Percentiles rank a stretch among this genome's conserved stretches.
phyloP scores from a whole-genome alignment of 2,888 invertebrate species.

The Germaria angustata region DNA sequence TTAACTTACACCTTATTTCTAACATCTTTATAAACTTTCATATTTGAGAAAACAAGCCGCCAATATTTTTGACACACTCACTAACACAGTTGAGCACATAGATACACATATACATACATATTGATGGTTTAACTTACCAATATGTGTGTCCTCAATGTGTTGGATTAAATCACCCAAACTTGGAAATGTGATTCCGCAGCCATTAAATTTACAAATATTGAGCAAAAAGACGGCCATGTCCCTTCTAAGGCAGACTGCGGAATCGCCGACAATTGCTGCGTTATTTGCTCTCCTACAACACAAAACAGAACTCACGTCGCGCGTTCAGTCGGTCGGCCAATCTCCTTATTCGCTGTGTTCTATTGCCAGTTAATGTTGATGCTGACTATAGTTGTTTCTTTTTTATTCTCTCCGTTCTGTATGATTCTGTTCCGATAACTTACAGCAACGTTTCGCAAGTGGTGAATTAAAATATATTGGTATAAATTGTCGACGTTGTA shows the following conservation, averaged over 20 bases:
- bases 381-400: slow-evolving; percentile 40
- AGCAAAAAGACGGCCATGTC: slow-evolving; percentile 93
- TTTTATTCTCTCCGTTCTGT: slow-evolving; percentile 4
- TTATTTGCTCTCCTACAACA: slow-evolving; percentile 64
- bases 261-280: slow-evolving; percentile 72
- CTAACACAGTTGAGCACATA: slow-evolving; percentile 10
- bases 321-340: slow-evolving; percentile 43
- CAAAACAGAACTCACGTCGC: slow-evolving; percentile 48
- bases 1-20: not conserved
- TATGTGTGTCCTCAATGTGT: slow-evolving; percentile 93
- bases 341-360: slow-evolving; percentile 48
- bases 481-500: slow-evolving; percentile 55
- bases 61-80: slow-evolving; percentile 3
- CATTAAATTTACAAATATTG: slow-evolving; percentile 93
- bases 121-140: slow-evolving; percentile 82
- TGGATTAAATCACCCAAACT: slow-evolving; percentile 90
- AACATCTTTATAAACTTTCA: not conserved
- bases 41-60: slow-evolving; percentile 24
- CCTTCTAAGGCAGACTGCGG: slow-evolving; percentile 79
- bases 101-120: not conserved
- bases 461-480: slow-evolving; percentile 26
- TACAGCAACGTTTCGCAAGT: slow-evolving; percentile 25
- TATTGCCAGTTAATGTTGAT: slow-evolving; percentile 37
- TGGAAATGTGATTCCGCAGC: slow-evolving; percentile 91
- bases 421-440: not conserved